Percentiles rank a stretch among this genome's conserved stretches.
Evolutionary conservation across 2,797 vertebrate species (phyloP).

Genomic region (Ctenochaetus hawaiiensis): DNA sequence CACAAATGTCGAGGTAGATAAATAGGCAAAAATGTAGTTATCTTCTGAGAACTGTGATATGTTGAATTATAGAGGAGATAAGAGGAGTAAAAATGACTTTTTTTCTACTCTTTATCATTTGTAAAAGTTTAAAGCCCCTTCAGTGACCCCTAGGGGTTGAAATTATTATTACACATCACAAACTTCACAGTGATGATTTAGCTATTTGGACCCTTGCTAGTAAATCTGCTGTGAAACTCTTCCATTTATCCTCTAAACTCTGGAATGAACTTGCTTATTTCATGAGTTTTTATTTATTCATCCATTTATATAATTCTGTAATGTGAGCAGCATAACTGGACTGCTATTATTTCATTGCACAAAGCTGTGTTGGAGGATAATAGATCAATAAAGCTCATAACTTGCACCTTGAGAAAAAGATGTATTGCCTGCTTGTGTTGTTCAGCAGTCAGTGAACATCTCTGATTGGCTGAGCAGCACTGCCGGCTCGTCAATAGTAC

Average conservation of each 20-base stretch:
- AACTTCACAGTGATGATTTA: not conserved
- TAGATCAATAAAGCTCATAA: too few relatives aligned
- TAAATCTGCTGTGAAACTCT: too few relatives aligned
- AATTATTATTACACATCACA: not conserved
- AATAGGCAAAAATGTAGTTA: not conserved
- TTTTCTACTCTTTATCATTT: not conserved
- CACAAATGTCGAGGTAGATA: not conserved
- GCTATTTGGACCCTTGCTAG: too few relatives aligned
- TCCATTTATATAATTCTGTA: too few relatives aligned
- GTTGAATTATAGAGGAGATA: not conserved
- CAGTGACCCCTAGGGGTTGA: not conserved
- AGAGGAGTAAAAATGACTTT: not conserved
- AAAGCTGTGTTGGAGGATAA: too few relatives aligned
- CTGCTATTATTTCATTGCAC: too few relatives aligned
- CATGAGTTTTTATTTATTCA: too few relatives aligned
- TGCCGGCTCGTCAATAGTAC: slow-evolving; percentile 16
- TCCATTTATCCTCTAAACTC: too few relatives aligned
- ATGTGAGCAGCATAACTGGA: too few relatives aligned
- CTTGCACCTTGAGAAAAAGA: too few relatives aligned
- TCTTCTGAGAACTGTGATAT: not conserved
- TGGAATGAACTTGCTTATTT: too few relatives aligned
- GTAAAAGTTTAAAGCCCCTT: not conserved
- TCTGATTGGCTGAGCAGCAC: slow-evolving; percentile 16
- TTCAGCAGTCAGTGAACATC: slow-evolving; percentile 29
- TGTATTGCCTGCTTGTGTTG: not conserved